Evolutionary conservation across 2,888 invertebrate genomes (phyloP), one percentile per base, ranked within the genome.

Genomic region (Chrysotoxum bicinctum): DNA sequence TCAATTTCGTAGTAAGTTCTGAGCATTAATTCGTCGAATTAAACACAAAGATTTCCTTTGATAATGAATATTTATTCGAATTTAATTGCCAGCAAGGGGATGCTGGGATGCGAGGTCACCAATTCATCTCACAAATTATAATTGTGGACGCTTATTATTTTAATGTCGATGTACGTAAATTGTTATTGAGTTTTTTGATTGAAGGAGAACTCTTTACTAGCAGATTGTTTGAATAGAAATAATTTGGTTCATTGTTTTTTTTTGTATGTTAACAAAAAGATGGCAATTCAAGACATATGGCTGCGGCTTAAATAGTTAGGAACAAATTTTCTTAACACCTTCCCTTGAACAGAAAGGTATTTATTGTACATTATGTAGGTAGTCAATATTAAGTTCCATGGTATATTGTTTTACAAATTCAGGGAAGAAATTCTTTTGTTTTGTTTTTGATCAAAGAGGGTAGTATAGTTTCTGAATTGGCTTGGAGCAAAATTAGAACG

Each of bases 21-120:
- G 52, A 43, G 85, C 73, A 77, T 81, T 81, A 81, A 85, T 85
- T 85, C 77, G 76, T 73, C 77, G 81, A 81, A 85, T 85, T 81
- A 62, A n/a, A 85, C 69, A 81, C 80, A 81, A 85, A 77, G 85
- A 85, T 85, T 74, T 81, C 12, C 23, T 69, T 69, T 77, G 50
- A 60, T 60, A 73, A 81, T 77, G 81, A 73, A 81, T 68, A 81
- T 81, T 85, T 76, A 85, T 85, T 85, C 62, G 62, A 77, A 35
- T 76, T 80, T 85, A 81, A 85, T 85, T 76, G 77, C 76, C 50
- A 69, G 76, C 69, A 48, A 81, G 69, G 64, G 68, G 62, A 56
- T 50, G 48, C 48, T 50, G 19, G 6, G 21, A 69, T 52, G 62
- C 21, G 60, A 60, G 66, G 72, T 73, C 40, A 58, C 43, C 21